phyloP scores from a whole-genome alignment of 1,140 invertebrate species.

The Phymorhynchus buccinoides region DNA sequence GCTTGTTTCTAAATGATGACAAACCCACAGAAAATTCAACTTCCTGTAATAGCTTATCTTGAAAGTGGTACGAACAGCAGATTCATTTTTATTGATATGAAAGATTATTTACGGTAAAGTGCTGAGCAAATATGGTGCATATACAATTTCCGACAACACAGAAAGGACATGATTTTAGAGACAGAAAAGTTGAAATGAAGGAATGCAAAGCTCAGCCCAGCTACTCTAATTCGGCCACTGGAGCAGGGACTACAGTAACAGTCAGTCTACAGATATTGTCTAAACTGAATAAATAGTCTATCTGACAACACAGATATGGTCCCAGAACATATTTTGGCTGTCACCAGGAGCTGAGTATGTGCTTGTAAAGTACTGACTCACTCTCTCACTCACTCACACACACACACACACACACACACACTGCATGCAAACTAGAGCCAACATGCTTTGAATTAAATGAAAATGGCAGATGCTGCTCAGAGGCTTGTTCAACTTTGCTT shows the following conservation, averaged over 20 bases:
- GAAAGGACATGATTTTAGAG: not conserved
- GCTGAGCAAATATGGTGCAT: not conserved
- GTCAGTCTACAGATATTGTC: not conserved
- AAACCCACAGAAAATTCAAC: not conserved
- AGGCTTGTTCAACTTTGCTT: not conserved
- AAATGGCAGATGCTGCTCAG: not conserved
- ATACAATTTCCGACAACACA: not conserved
- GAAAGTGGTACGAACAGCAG: too few relatives aligned
- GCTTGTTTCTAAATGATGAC: not conserved
- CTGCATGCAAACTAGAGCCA: not conserved
- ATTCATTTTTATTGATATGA: too few relatives aligned
- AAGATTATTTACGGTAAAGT: not conserved
- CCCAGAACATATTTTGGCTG: slow-evolving; percentile 22
- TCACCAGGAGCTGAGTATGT: slow-evolving; percentile 23
- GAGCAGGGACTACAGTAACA: not conserved
- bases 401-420: not conserved
- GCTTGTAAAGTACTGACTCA: too few relatives aligned
- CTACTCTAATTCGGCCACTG: not conserved
- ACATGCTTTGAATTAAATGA: not conserved
- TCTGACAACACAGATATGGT: slow-evolving; percentile 4
- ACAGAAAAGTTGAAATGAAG: not conserved
- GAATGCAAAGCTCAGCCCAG: not conserved
- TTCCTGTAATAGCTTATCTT: too few relatives aligned
- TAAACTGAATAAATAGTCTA: not conserved
- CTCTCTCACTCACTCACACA: too few relatives aligned